Evolutionary conservation across 2,113 vertebrate genomes (phyloP).

Genomic region (Pagrus major): DNA sequence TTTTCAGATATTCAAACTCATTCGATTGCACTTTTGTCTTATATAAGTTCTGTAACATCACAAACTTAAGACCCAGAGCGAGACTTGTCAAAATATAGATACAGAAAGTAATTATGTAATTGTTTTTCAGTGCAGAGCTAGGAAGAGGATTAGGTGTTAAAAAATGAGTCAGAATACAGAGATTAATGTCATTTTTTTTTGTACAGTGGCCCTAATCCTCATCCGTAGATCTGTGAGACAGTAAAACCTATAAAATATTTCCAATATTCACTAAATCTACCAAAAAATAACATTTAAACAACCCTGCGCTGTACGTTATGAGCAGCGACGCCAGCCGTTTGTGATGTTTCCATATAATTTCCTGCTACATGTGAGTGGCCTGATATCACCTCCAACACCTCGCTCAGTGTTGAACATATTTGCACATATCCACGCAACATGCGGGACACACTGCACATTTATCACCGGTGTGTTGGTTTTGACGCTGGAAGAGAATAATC

Average conservation of each 20-base stretch:
- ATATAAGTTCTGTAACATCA: too few species aligned
- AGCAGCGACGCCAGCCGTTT: conserved; percentile 1
- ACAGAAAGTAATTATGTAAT: background rate
- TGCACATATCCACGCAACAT: conserved; percentile 59
- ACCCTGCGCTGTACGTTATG: background rate
- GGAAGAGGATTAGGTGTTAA: too few species aligned
- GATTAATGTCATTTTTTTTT: too few species aligned
- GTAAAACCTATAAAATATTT: background rate
- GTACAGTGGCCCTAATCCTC: too few species aligned
- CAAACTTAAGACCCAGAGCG: background rate
- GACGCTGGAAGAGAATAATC: conserved; percentile 36
- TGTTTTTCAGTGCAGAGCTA: background rate
- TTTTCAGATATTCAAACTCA: background rate
- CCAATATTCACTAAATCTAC: background rate
- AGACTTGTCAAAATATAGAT: background rate
- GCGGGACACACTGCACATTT: conserved; percentile 9
- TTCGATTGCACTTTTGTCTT: conserved; percentile 50
- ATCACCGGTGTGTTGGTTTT: conserved; percentile 29
- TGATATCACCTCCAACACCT: conserved; percentile 29
- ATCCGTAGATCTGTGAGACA: background rate
- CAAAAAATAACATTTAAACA: background rate
- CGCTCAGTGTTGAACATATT: conserved; percentile 47
- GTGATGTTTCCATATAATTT: conserved; percentile 8
- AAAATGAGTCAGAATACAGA: too few species aligned
- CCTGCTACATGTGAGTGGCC: conserved; percentile 12